Conservation (phyloP, 2,797 vertebrate genomes). For the Pseudopleuronectes americanus region DNA sequence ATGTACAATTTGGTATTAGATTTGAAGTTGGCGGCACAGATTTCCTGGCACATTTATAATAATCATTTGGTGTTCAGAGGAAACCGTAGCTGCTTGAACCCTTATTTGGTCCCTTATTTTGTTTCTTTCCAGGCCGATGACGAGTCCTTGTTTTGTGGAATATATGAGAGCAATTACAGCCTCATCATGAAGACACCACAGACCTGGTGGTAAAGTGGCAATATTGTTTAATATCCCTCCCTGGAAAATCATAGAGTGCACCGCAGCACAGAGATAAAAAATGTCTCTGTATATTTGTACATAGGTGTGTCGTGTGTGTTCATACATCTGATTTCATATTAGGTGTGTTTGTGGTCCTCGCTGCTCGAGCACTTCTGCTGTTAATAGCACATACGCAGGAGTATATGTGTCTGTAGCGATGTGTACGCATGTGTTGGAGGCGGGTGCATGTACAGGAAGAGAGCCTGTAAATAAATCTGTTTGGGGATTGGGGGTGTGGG, state of each 20-base stretch:
- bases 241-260: constrained; percentile 21
- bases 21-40: constrained; percentile 14
- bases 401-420: constrained; percentile 44
- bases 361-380: constrained; percentile 49
- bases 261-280: constrained; percentile 10
- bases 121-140: constrained; percentile 25
- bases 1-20: constrained; percentile 13
- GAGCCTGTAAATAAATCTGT: constrained; percentile 87
- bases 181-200: constrained; percentile 46
- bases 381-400: constrained; percentile 55
- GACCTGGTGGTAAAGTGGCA: constrained; percentile 40
- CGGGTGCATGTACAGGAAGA: constrained; percentile 70
- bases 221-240: constrained; percentile 38
- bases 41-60: constrained; percentile 27
- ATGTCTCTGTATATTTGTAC: constrained; percentile 25
- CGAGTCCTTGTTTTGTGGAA: constrained; percentile 30
- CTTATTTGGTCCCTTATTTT: constrained; percentile 21
- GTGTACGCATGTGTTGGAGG: constrained; percentile 60
- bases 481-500: constrained; percentile 83
- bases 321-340: constrained; percentile 54
- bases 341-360: constrained; percentile 49
- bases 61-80: constrained; percentile 3
- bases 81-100: constrained; percentile 10
- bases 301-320: constrained; percentile 51
- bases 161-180: constrained; percentile 57